Percentiles rank a stretch among this genome's conserved stretches.
Evolutionary conservation across 2,888 invertebrate genomes (phyloP).

Genomic region (Drosophila neotestacea): DNA sequence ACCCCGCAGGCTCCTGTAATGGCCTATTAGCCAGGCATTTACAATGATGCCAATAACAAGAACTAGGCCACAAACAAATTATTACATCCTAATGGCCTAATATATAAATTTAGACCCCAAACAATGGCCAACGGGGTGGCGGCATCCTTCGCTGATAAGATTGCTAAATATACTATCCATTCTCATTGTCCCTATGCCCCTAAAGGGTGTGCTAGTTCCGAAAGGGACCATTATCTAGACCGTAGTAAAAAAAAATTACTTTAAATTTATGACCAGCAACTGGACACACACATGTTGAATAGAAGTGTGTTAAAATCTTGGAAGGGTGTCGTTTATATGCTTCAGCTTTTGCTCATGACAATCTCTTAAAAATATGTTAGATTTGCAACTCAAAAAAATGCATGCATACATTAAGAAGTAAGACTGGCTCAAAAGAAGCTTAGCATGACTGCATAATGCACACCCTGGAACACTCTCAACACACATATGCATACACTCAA

Average conservation of each 20-base stretch:
- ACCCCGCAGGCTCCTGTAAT: constrained; percentile 31
- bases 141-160: constrained; percentile 62
- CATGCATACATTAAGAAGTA: background rate
- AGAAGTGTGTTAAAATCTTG: constrained; percentile 12
- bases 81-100: constrained; percentile 80
- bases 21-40: constrained; percentile 66
- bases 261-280: constrained; percentile 64
- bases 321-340: constrained; percentile 36
- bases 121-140: constrained; percentile 37
- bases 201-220: background rate
- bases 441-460: constrained; percentile 49
- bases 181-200: constrained; percentile 21
- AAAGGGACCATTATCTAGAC: constrained; percentile 27
- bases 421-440: constrained; percentile 46
- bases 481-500: constrained; percentile 38
- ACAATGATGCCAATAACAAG: constrained; percentile 76
- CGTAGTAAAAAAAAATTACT: constrained; percentile 62
- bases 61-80: constrained; percentile 67
- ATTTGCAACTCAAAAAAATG: background rate
- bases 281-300: constrained; percentile 5
- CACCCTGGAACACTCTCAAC: constrained; percentile 18
- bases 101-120: constrained; percentile 71
- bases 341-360: constrained; percentile 28
- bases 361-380: constrained; percentile 22
- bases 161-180: constrained; percentile 52